phyloP scores from a whole-genome alignment of 2,888 invertebrate genomes.

The Masnerella sp. region DNA sequence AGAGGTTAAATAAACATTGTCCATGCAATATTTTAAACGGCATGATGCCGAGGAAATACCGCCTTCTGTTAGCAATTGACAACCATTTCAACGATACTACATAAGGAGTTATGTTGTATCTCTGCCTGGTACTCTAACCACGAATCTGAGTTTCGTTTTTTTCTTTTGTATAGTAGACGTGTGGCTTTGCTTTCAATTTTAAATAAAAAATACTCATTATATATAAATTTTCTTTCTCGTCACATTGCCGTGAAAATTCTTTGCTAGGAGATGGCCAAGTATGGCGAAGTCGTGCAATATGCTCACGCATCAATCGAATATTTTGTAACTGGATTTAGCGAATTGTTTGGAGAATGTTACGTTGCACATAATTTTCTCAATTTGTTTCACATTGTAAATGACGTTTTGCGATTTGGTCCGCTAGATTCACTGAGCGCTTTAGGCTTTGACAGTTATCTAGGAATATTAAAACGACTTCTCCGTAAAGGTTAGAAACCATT shows the following conservation, averaged over 20 bases:
- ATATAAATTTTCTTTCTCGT: background rate
- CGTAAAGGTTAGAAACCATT: constrained; percentile 7
- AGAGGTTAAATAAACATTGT: too few species aligned
- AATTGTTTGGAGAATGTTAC: constrained; percentile 5
- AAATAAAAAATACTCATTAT: background rate
- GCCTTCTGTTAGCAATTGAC: too few species aligned
- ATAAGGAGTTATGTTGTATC: too few species aligned
- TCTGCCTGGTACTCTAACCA: too few species aligned
- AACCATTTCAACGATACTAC: too few species aligned
- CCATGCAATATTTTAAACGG: too few species aligned
- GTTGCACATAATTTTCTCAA: constrained; percentile 18
- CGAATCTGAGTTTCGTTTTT: constrained; percentile 1
- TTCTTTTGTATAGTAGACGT: background rate
- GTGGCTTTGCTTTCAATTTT: constrained; percentile 4
- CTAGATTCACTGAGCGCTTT: background rate
- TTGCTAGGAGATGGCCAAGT: background rate
- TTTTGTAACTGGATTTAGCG: background rate
- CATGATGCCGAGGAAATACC: too few species aligned
- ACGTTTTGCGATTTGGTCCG: constrained; percentile 4
- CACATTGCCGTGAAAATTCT: constrained; percentile 5
- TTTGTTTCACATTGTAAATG: background rate
- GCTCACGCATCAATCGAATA: background rate
- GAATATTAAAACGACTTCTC: constrained; percentile 1
- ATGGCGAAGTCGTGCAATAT: background rate
- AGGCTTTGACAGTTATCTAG: constrained; percentile 7